Base-by-base conservation (phyloP, 2,888 invertebrate species). In the Xestoiulus laeticollis region DNA sequence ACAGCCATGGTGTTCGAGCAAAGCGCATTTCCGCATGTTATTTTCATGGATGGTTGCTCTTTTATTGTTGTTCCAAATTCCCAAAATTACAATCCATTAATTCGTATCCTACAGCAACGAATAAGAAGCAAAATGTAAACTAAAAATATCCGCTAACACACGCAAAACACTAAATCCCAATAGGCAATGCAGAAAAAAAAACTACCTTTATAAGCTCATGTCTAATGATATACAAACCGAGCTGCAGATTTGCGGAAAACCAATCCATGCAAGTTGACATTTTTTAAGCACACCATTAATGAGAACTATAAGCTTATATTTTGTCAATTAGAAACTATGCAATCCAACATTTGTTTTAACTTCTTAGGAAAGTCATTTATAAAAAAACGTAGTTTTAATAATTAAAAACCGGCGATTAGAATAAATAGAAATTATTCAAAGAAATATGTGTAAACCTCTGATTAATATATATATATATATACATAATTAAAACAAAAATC, bases 51-150 rank as follows among this genome's bases (percentile, higher is more conserved):
- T 68, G 68, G 68, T 8, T 68, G 68, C 68, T 10, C n/a, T 68
- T 68, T 22, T 26, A 68, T 68, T 68, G 68, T 68, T 68, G 68
- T 68, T 68, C 68, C 22, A 68, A 68, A 68, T 68, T 68, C 22
- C 26, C 68, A 26, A 68, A 68, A 68, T 68, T 68, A 68, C 22
- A 68, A 68, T 22, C 68, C 68, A 68, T 68, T 68, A 68, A 68
- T 68, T 68, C 68, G 68, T 68, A 68, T 68, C 68, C 68, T 68
- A 68, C 68, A 68, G 68, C 68, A 68, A 22, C 12, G 12, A 26
- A 26, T 26, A 26, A 12, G 22, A 68, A 68, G 26, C 68, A 26
- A n/a, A 22, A 59, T 8, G 22, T 10, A 68, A 68, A 12, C 12
- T 12, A 26, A 5, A 68, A 68, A 68, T 68, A 68, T 68, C 26